Conservation (phyloP, 2,888 invertebrate species). For the Luffia ferchaultella region DNA sequence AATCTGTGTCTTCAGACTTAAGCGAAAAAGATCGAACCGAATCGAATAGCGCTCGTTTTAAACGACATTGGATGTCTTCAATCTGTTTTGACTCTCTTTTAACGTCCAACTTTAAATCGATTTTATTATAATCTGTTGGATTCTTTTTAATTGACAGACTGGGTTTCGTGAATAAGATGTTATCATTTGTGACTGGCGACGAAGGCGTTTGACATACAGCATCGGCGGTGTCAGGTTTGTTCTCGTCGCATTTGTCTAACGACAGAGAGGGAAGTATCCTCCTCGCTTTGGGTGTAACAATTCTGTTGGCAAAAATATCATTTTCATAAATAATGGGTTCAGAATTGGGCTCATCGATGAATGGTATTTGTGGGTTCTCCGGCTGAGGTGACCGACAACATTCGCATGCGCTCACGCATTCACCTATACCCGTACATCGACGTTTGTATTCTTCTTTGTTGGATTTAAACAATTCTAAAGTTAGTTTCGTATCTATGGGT, state of each 20-base stretch:
- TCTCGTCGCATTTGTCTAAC: slow-evolving; percentile 38
- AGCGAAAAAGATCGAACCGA: slow-evolving; percentile 40
- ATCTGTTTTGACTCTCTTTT: slow-evolving; percentile 32
- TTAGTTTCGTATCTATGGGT: slow-evolving; percentile 45
- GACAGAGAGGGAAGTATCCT: slow-evolving; percentile 52
- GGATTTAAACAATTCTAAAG: slow-evolving; percentile 39
- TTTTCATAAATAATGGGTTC: slow-evolving; percentile 56
- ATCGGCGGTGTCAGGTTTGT: slow-evolving; percentile 39
- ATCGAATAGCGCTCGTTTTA: slow-evolving; percentile 37
- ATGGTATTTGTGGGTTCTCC: slow-evolving; percentile 47
- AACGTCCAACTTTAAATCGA: slow-evolving; percentile 35
- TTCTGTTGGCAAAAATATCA: slow-evolving; percentile 30
- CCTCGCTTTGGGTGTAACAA: slow-evolving; percentile 46
- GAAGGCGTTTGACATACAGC: slow-evolving; percentile 47
- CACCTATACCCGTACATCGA: slow-evolving; percentile 43
- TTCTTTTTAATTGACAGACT: background rate
- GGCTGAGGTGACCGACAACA: slow-evolving; percentile 56
- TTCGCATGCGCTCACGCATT: slow-evolving; percentile 53
- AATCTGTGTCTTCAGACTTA: slow-evolving; percentile 46
- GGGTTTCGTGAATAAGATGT: background rate
- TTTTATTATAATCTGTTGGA: slow-evolving; percentile 21
- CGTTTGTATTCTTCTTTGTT: slow-evolving; percentile 30
- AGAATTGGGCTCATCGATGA: slow-evolving; percentile 50
- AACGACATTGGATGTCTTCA: slow-evolving; percentile 36
- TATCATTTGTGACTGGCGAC: slow-evolving; percentile 23